These are phyloP conservation scores for Uropsilus gracilis DNA, from an alignment of 2,113 vertebrate genomes.

Conservation along the genomic window DNA sequence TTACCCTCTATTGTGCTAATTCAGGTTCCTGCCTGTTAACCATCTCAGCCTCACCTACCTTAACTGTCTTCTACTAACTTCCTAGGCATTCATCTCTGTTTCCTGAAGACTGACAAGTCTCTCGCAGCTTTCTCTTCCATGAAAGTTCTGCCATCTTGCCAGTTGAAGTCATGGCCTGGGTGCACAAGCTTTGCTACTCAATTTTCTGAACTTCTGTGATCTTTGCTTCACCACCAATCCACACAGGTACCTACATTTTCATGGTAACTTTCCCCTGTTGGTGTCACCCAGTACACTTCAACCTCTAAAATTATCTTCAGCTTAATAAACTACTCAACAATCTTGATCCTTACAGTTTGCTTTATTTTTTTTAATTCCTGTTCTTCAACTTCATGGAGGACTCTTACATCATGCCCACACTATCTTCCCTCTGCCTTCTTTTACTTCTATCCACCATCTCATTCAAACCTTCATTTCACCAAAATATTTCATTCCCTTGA, in stretches of 20 bases:
- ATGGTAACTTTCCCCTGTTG: neutral
- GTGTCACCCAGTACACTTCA: neutral
- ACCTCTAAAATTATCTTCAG: neutral
- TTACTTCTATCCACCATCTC: neutral
- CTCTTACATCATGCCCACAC: neutral
- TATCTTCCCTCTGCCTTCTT: neutral
- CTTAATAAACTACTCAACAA: neutral
- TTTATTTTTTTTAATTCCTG: neutral
- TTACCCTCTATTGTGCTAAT: neutral
- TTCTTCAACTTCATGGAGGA: neutral
- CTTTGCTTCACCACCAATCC: neutral
- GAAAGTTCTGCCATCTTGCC: neutral
- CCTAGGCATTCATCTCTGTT: neutral
- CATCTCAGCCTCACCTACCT: neutral
- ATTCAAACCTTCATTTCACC: neutral
- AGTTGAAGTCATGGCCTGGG: neutral
- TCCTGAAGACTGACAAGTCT: neutral
- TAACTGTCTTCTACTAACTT: neutral
- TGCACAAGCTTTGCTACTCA: neutral
- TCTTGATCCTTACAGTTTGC: neutral
- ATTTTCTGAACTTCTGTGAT: neutral
- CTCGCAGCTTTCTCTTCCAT: neutral
- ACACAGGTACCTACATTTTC: neutral
- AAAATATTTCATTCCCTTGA: neutral
- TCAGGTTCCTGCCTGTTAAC: neutral